These are phyloP conservation scores for Netelia virgata DNA, from an alignment of 2,888 invertebrate genomes.

Conservation along the genomic window DNA sequence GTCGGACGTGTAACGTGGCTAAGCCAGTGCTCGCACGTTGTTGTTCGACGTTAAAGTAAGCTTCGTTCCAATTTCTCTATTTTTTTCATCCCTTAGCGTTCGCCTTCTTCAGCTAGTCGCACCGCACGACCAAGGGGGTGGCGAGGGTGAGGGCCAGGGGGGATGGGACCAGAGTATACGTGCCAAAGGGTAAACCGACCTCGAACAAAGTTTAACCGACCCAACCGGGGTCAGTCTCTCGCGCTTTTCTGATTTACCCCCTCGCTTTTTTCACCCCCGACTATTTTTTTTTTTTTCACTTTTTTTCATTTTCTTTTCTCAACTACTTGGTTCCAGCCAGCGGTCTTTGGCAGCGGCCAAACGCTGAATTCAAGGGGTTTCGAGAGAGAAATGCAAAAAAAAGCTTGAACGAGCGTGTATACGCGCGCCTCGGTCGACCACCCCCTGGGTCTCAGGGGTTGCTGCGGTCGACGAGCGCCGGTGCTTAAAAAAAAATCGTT, in stretches of 20 bases:
- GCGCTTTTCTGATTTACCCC: conserved; percentile 54
- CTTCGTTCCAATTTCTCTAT: conserved; percentile 42
- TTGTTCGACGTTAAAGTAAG: conserved; percentile 39
- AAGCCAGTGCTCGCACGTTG: conserved; percentile 42
- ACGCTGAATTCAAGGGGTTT: conserved; percentile 54
- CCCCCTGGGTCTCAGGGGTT: conserved; percentile 24
- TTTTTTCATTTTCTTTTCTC: conserved; percentile 25
- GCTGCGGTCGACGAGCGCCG: conserved; percentile 37
- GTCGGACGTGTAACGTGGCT: conserved; percentile 16
- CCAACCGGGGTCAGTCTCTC: conserved; percentile 52
- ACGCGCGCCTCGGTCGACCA: conserved; percentile 46
- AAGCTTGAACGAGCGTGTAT: conserved; percentile 55
- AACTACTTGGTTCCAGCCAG: conserved; percentile 42
- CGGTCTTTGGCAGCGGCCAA: conserved; percentile 50
- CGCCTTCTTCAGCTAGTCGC: conserved; percentile 29
- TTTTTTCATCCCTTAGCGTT: conserved; percentile 26
- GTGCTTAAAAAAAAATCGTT: conserved; percentile 53
- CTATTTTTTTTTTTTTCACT: conserved; percentile 27
- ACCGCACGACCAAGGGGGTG: conserved; percentile 7
- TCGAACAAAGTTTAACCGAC: conserved; percentile 67
- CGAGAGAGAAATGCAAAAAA: conserved; percentile 35
- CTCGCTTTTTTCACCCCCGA: neutral
- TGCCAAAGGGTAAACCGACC: conserved; percentile 68
- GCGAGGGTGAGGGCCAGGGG: no score
- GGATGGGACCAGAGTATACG: conserved; percentile 37